Conservation (phyloP, 2,888 invertebrate species). For the Nemoura dubitans region DNA sequence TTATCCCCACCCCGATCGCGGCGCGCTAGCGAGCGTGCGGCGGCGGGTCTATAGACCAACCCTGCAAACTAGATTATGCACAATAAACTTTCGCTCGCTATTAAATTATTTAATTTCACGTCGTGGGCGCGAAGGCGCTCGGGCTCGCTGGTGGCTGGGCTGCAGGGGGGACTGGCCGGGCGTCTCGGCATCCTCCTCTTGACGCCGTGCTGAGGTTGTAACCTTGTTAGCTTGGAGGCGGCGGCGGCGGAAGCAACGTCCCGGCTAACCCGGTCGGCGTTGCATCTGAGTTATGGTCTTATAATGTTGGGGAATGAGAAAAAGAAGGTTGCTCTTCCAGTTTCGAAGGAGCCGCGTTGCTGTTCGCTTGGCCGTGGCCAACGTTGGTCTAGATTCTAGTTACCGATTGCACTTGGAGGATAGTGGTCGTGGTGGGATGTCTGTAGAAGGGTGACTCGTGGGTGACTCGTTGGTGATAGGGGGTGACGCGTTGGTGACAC, state of each 20-base stretch:
- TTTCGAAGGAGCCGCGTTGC: background rate
- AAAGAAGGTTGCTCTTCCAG: slow-evolving; percentile 50
- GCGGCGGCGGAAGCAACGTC: slow-evolving; percentile 45
- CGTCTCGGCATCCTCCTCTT: slow-evolving; percentile 54
- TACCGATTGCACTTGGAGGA: slow-evolving; percentile 20
- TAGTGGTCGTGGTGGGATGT: background rate
- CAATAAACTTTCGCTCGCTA: slow-evolving; percentile 64
- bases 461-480: background rate
- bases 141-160: slow-evolving; percentile 48
- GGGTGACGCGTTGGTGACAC: background rate
- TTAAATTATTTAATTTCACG: slow-evolving; percentile 64
- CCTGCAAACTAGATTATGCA: slow-evolving; percentile 63
- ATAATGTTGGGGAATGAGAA: slow-evolving; percentile 53
- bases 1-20: slow-evolving; percentile 32
- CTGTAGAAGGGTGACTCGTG: background rate
- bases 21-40: background rate
- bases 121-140: slow-evolving; percentile 52
- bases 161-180: slow-evolving; percentile 57
- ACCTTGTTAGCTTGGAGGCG: slow-evolving; percentile 52
- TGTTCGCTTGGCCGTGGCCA: background rate
- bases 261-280: slow-evolving; percentile 20
- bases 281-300: slow-evolving; percentile 54
- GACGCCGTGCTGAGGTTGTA: slow-evolving; percentile 58
- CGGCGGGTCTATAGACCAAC: slow-evolving; percentile 42
- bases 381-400: slow-evolving; percentile 35